Evolutionary conservation across 1,140 invertebrate genomes (phyloP).

Genomic region (Ooceraea biroi): DNA sequence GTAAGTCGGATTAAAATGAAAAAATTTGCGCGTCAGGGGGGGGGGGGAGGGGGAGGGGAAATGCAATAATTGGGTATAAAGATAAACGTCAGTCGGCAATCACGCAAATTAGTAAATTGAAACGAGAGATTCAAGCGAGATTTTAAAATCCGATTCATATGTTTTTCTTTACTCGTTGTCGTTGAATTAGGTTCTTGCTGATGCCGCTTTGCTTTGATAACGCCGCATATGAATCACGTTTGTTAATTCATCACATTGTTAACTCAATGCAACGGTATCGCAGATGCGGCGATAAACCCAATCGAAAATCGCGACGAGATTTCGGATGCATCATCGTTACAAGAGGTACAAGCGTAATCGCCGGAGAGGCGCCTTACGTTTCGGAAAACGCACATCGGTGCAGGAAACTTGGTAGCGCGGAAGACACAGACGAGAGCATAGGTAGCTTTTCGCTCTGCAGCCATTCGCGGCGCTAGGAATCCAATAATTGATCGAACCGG

Average conservation of each 20-base stretch:
- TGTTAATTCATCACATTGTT: neutral
- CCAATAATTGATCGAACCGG: conserved; percentile 63
- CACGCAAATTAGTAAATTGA: conserved; percentile 25
- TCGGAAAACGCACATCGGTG: conserved; percentile 5
- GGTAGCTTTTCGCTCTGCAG: conserved; percentile 47
- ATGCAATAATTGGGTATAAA: neutral
- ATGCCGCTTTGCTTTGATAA: neutral
- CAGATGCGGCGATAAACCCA: neutral
- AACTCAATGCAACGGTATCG: neutral
- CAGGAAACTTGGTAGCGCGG: conserved; percentile 17
- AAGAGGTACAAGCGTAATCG: conserved; percentile 22
- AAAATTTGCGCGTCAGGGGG: neutral
- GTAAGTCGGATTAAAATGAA: conserved; percentile 22
- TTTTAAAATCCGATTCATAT: conserved; percentile 8
- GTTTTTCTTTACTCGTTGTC: neutral
- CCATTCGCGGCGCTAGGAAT: conserved; percentile 43
- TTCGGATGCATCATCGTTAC: neutral
- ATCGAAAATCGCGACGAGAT: neutral
- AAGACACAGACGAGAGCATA: neutral
- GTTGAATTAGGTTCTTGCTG: neutral
- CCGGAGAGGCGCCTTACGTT: conserved; percentile 10
- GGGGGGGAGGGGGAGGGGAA: neutral
- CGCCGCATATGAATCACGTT: neutral
- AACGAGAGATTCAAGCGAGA: neutral
- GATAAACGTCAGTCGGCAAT: neutral